phyloP scores from a whole-genome alignment of 2,113 vertebrate genomes.

The Syngnathus typhle region DNA sequence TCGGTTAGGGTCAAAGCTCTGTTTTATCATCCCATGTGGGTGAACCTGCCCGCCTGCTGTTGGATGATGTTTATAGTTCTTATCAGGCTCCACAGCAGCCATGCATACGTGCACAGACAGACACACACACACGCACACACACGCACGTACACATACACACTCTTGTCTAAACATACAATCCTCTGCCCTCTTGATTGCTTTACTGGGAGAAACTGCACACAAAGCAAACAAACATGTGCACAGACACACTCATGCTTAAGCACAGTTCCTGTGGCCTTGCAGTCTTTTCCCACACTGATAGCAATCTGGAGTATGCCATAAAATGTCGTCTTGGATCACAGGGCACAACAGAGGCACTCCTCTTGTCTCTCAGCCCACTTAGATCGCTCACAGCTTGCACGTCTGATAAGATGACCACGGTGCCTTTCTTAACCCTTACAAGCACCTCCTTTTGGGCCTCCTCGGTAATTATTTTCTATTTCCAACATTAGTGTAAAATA shows the following conservation, averaged over 20 bases:
- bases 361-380: conserved; percentile 50
- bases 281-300: conserved; percentile 74
- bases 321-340: conserved; percentile 63
- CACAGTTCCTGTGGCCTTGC: conserved; percentile 39
- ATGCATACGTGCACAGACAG: neutral
- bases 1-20: conserved; percentile 65
- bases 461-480: conserved; percentile 5
- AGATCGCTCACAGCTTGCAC: conserved; percentile 47
- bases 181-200: conserved; percentile 59
- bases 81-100: conserved; percentile 60
- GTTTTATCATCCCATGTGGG: conserved; percentile 46
- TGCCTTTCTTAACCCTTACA: conserved; percentile 34
- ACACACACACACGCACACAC: neutral
- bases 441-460: conserved; percentile 15
- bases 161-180: conserved; percentile 45
- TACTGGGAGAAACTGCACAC: conserved; percentile 49
- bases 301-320: conserved; percentile 67
- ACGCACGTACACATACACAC: conserved; percentile 24
- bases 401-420: conserved; percentile 50
- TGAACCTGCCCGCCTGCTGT: conserved; percentile 64
- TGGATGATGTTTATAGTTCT: conserved; percentile 64
- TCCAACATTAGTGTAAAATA: neutral
- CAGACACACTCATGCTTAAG: conserved; percentile 14
- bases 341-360: conserved; percentile 59
- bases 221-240: conserved; percentile 51